These are phyloP conservation scores for Gobio gobio DNA, from an alignment of 2,113 vertebrate genomes.

Conservation along the genomic window DNA sequence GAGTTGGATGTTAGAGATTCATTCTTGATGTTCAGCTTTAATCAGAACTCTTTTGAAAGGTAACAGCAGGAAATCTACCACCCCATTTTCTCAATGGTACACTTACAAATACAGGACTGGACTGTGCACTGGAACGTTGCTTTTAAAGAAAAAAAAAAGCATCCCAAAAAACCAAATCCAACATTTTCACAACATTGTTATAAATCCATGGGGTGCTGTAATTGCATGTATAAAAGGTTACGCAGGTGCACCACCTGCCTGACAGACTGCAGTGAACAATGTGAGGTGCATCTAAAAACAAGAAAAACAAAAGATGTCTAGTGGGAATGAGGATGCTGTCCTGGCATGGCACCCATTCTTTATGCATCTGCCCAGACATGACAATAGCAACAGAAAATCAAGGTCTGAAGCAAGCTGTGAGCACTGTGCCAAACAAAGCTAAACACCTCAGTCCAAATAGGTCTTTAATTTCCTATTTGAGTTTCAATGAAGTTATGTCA, in stretches of 20 bases:
- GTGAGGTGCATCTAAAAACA: conserved; percentile 39
- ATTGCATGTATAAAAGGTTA: conserved; percentile 30
- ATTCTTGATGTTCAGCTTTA: conserved; percentile 16
- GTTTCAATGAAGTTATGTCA: not conserved
- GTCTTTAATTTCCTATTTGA: not conserved
- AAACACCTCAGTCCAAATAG: not conserved
- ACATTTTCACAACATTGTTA: conserved; percentile 23
- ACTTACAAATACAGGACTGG: not conserved
- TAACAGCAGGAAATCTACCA: conserved; percentile 22
- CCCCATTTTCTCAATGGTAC: not conserved
- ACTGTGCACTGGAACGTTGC: not conserved
- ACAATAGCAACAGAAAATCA: conserved; percentile 12
- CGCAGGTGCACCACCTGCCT: conserved; percentile 34
- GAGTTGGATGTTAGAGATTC: not conserved
- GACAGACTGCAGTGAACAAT: conserved; percentile 31
- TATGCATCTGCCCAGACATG: conserved; percentile 21
- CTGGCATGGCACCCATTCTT: not conserved
- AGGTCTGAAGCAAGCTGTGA: conserved; percentile 1
- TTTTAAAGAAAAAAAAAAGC: not conserved
- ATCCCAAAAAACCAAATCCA: conserved; percentile 14
- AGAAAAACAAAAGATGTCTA: conserved; percentile 32
- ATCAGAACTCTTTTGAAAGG: conserved; percentile 19
- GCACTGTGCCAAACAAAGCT: not conserved
- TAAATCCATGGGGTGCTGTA: conserved; percentile 23
- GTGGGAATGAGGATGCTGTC: conserved; percentile 18